Percentiles rank a stretch among this genome's conserved stretches.
phyloP scores from a whole-genome alignment of 2,888 invertebrate species.

The Petrolisthes cinctipes region DNA sequence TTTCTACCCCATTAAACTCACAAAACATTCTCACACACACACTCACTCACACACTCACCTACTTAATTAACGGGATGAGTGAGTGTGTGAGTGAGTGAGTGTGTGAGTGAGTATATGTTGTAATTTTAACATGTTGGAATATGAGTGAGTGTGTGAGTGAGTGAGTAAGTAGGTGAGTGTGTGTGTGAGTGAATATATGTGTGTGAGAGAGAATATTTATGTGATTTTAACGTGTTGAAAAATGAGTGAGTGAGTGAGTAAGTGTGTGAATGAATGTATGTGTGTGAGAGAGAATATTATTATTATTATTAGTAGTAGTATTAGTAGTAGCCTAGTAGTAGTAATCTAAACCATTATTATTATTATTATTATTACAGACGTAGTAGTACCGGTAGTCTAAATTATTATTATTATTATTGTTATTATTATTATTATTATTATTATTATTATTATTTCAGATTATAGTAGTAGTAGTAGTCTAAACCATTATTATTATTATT shows the following conservation, averaged over 20 bases:
- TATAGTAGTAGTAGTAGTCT: background rate
- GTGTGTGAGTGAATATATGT: background rate
- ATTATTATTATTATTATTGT: constrained; percentile 7
- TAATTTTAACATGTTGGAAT: background rate
- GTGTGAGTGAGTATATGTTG: background rate
- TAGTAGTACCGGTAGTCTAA: background rate
- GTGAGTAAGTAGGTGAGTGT: background rate
- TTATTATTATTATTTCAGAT: too few species aligned
- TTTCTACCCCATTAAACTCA: too few species aligned
- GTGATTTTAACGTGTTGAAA: background rate
- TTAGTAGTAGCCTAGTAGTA: too few species aligned
- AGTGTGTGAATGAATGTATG: background rate
- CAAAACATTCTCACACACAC: background rate
- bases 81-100: background rate
- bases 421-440: too few species aligned
- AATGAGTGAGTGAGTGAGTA: background rate
- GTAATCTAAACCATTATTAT: too few species aligned
- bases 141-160: background rate
- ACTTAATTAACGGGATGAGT: background rate
- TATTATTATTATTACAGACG: too few species aligned
- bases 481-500: background rate
- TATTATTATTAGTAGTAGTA: too few species aligned
- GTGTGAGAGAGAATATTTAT: background rate
- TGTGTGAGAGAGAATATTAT: background rate
- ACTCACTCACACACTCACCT: background rate